These are phyloP conservation scores for Eupeodes luniger DNA, from an alignment of 2,888 invertebrate species.

Conservation along the genomic window DNA sequence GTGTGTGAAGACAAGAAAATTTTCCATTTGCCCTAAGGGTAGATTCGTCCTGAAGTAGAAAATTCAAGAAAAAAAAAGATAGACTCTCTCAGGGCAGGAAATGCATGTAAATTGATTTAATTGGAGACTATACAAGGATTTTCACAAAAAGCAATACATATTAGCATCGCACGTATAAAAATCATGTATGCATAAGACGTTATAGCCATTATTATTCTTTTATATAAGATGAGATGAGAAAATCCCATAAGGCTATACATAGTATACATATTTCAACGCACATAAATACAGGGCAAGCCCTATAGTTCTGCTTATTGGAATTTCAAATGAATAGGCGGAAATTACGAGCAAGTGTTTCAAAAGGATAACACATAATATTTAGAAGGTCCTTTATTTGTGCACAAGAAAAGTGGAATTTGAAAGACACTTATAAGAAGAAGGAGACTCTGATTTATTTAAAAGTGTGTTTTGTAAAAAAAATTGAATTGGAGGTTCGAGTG, in stretches of 20 bases:
- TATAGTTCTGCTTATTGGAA: background rate
- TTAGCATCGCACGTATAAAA: conserved; percentile 7
- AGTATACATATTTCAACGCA: too few relatives aligned
- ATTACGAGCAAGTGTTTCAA: background rate
- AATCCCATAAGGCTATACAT: background rate
- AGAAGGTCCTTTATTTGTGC: background rate
- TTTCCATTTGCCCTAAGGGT: background rate
- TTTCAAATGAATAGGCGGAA: background rate
- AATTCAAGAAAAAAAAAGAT: background rate
- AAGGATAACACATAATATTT: background rate
- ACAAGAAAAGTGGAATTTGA: too few relatives aligned
- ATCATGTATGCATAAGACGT: background rate
- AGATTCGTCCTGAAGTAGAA: background rate
- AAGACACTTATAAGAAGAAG: too few relatives aligned
- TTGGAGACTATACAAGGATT: conserved; percentile 29
- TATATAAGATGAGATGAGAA: background rate
- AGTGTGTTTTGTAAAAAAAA: too few relatives aligned
- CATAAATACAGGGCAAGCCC: too few relatives aligned
- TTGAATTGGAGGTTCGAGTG: too few relatives aligned
- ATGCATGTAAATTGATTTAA: conserved; percentile 60
- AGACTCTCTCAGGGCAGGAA: conserved; percentile 3
- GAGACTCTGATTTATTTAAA: too few relatives aligned
- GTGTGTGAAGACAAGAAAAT: too few relatives aligned
- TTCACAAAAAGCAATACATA: conserved; percentile 1
- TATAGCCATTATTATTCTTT: background rate